A percentile compares a stretch with the other conserved stretches of the same genome.
Conservation (phyloP, 37 sponge, comb jelly and placozoan species). For the Chondrilla cf. caribensis region DNA sequence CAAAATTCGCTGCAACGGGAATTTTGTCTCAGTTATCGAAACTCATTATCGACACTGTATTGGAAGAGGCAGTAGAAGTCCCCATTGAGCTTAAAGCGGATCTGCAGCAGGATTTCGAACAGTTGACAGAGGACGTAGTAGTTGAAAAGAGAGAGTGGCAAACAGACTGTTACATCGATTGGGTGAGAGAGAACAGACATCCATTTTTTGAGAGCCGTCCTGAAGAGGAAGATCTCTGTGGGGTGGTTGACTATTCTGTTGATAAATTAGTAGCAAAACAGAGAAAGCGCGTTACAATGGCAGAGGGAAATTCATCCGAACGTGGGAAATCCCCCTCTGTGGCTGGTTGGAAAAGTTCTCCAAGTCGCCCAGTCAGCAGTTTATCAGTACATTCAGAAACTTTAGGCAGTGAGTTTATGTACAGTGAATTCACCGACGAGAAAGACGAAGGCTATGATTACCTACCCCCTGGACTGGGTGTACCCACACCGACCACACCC, state of each 20-base stretch:
- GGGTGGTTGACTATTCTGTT: neutral
- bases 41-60: neutral
- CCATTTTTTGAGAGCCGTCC: conserved; percentile 52
- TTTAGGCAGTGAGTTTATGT: conserved; percentile 32
- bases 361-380: conserved; percentile 40
- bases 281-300: conserved; percentile 32
- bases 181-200: conserved; percentile 15
- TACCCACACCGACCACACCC: conserved; percentile 55
- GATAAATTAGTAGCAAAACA: neutral
- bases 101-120: conserved; percentile 29
- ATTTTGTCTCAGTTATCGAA: conserved; percentile 44
- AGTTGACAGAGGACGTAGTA: conserved; percentile 39
- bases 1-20: conserved; percentile 59
- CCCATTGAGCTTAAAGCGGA: conserved; percentile 39
- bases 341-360: conserved; percentile 39
- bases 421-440: conserved; percentile 9
- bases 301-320: conserved; percentile 2
- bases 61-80: neutral
- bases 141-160: conserved; percentile 85
- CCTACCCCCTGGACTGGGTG: conserved; percentile 55
- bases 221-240: conserved; percentile 15
- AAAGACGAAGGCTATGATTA: conserved; percentile 48
- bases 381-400: conserved; percentile 45
- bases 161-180: conserved; percentile 81
- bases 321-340: conserved; percentile 8